Percentiles rank a stretch among this genome's conserved stretches.
Conservation (phyloP, 2,797 vertebrate genomes). For the Triplophysa bombifrons region DNA sequence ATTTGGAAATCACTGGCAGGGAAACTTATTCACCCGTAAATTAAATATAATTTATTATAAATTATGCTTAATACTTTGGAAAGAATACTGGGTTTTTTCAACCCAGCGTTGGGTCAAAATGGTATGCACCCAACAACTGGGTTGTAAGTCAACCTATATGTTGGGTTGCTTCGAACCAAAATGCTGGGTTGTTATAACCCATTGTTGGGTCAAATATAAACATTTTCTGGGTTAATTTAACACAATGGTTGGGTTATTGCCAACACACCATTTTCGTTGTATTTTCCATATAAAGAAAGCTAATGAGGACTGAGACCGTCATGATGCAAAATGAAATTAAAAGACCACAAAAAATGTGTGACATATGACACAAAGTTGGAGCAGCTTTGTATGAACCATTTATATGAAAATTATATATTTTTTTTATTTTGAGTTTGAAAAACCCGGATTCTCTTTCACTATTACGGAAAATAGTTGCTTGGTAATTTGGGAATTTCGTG, state of each 20-base stretch:
- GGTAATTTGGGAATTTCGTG: too few relatives aligned
- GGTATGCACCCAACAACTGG: too few relatives aligned
- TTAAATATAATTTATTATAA: neutral
- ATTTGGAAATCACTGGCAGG: slow-evolving; percentile 51
- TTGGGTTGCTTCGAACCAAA: too few relatives aligned
- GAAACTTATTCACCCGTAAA: neutral
- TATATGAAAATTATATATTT: neutral
- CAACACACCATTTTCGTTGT: neutral
- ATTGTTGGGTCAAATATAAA: neutral
- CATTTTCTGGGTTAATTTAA: too few relatives aligned
- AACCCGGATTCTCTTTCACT: too few relatives aligned
- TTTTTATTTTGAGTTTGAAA: too few relatives aligned
- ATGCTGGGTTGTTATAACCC: neutral
- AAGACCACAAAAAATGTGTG: neutral
- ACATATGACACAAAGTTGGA: neutral
- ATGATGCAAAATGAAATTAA: neutral
- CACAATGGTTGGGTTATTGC: too few relatives aligned
- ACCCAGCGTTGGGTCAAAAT: neutral
- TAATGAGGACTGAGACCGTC: neutral
- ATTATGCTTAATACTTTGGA: neutral
- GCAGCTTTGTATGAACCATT: too few relatives aligned
- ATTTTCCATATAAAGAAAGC: neutral
- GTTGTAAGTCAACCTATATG: neutral
- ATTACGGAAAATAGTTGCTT: too few relatives aligned
- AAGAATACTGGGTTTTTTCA: too few relatives aligned